These are phyloP conservation scores for Nicator chloris DNA, from an alignment of 2,113 vertebrate genomes.

Conservation along the genomic window DNA sequence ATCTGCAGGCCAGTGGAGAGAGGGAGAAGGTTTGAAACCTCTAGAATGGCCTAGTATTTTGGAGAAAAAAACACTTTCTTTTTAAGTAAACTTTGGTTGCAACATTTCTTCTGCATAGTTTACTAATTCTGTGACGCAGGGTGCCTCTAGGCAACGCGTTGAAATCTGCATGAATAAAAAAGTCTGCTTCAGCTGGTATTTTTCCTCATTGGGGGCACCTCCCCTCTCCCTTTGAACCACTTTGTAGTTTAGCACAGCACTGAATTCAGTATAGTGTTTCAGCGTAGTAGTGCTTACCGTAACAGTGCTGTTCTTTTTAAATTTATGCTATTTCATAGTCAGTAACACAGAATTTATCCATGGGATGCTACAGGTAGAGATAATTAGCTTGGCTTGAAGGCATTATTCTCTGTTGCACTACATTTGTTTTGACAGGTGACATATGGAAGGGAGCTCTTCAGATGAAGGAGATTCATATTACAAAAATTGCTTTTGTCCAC, in stretches of 20 bases:
- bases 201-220: background rate
- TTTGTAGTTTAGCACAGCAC: background rate
- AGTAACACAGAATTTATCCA: background rate
- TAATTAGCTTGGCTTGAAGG: background rate
- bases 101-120: background rate
- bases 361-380: background rate
- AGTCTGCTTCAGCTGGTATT: background rate
- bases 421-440: background rate
- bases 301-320: background rate
- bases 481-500: background rate
- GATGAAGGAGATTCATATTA: background rate
- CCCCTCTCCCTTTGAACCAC: accelerated
- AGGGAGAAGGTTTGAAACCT: background rate
- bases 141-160: background rate
- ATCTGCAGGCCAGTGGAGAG: background rate
- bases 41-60: background rate
- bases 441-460: background rate
- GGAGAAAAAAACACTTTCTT: background rate
- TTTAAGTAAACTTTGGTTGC: background rate
- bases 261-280: background rate
- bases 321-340: background rate
- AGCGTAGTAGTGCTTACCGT: accelerated
- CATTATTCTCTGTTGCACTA: background rate
- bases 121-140: background rate
- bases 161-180: background rate